Evolutionary conservation across 2,113 vertebrate species (phyloP).

Genomic region (Laterallus jamaicensis): DNA sequence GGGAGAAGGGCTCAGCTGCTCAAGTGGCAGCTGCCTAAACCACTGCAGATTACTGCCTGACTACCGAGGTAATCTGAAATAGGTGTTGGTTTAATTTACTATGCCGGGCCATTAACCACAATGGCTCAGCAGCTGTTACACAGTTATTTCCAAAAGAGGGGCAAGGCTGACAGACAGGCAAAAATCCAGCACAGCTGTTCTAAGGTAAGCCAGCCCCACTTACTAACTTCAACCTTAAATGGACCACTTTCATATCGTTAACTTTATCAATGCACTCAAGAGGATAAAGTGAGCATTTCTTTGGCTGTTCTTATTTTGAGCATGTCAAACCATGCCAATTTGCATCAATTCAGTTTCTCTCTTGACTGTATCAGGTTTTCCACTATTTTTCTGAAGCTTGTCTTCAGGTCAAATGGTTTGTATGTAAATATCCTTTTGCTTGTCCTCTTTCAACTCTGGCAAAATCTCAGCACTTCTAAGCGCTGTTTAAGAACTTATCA

Average conservation of each 20-base stretch:
- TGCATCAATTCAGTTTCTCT: not conserved
- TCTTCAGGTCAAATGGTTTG: not conserved
- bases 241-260: not conserved
- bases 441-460: not conserved
- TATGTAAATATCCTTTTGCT: not conserved
- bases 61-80: slow-evolving; percentile 24
- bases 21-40: slow-evolving; percentile 21
- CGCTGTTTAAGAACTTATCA: not conserved
- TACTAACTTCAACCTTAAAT: not conserved
- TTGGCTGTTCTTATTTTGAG: not conserved
- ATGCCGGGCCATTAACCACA: not conserved
- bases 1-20: slow-evolving; percentile 8
- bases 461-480: not conserved
- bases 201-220: not conserved
- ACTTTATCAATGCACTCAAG: not conserved
- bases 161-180: not conserved
- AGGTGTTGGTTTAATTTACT: not conserved
- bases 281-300: rapidly evolving
- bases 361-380: not conserved
- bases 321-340: not conserved
- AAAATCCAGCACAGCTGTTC: not conserved
- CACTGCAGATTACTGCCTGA: not conserved
- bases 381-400: not conserved
- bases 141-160: not conserved
- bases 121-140: not conserved